Percentiles rank a stretch among this genome's conserved stretches.
phyloP scores from a whole-genome alignment of 2,888 invertebrate species.

The Scaptomyza polygonia region DNA sequence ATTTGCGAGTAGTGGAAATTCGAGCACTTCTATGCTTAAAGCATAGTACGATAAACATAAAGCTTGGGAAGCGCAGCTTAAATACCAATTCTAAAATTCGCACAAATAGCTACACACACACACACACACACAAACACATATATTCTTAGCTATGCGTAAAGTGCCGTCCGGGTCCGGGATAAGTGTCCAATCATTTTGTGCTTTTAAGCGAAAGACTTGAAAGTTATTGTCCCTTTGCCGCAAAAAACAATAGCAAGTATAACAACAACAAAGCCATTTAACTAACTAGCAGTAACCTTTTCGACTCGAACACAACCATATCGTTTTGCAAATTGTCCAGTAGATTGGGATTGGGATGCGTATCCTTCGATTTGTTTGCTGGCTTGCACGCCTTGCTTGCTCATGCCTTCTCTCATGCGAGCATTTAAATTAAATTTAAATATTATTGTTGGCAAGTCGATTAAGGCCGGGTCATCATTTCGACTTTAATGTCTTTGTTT shows the following conservation, averaged over 20 bases:
- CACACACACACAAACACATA: conserved; percentile 7
- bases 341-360: conserved; percentile 68
- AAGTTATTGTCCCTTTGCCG: conserved; percentile 66
- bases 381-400: conserved; percentile 16
- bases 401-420: conserved; percentile 68
- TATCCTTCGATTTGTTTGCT: conserved; percentile 67
- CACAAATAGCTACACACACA: conserved; percentile 14
- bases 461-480: conserved; percentile 73
- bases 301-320: conserved; percentile 31
- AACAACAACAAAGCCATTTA: conserved; percentile 53
- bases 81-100: conserved; percentile 55
- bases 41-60: conserved; percentile 47
- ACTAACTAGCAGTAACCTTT: conserved; percentile 47
- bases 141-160: conserved; percentile 38
- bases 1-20: conserved; percentile 48
- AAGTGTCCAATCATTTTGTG: conserved; percentile 70
- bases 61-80: conserved; percentile 44
- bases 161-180: conserved; percentile 57
- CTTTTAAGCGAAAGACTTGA: conserved; percentile 68
- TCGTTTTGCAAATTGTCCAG: conserved; percentile 69
- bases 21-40: conserved; percentile 43
- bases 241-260: conserved; percentile 26
- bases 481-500: conserved; percentile 72
- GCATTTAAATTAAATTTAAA: conserved; percentile 82
- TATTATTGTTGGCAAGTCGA: conserved; percentile 81